A percentile compares a stretch with the other conserved stretches of the same genome.
Evolutionary conservation across 2,888 invertebrate genomes (phyloP).

Genomic region (Mythimna loreyi): DNA sequence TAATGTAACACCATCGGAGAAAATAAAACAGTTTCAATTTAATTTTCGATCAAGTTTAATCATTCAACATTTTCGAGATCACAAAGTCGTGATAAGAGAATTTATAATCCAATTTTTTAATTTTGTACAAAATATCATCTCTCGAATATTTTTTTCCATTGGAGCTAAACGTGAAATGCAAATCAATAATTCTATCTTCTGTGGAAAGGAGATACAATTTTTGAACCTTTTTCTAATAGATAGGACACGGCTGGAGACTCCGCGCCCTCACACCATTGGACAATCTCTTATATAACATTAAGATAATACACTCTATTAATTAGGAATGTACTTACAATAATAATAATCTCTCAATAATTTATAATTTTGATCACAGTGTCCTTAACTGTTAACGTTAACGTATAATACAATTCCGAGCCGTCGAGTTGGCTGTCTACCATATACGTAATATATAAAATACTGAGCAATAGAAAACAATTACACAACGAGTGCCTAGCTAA

Average conservation of each 20-base stretch:
- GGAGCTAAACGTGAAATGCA: slow-evolving; percentile 81
- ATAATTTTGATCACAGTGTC: slow-evolving; percentile 91
- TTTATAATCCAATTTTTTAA: slow-evolving; percentile 84
- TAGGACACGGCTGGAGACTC: slow-evolving; percentile 27
- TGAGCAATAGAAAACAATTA: slow-evolving; percentile 90
- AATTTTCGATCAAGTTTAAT: slow-evolving; percentile 88
- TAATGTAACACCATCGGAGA: slow-evolving; percentile 10
- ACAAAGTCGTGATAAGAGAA: slow-evolving; percentile 86
- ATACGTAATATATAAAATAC: slow-evolving; percentile 84
- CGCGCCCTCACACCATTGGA: slow-evolving; percentile 73
- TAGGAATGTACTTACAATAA: slow-evolving; percentile 90
- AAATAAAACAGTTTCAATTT: slow-evolving; percentile 72
- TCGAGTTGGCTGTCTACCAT: slow-evolving; percentile 79
- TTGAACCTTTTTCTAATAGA: slow-evolving; percentile 72
- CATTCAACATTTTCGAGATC: slow-evolving; percentile 88
- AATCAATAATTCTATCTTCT: slow-evolving; percentile 76
- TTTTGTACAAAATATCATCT: slow-evolving; percentile 90
- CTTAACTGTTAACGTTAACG: slow-evolving; percentile 90
- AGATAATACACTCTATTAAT: slow-evolving; percentile 86
- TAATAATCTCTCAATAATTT: slow-evolving; percentile 91
- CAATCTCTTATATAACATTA: slow-evolving; percentile 85
- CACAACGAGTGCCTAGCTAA: slow-evolving; percentile 85
- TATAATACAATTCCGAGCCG: slow-evolving; percentile 89
- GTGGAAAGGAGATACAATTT: slow-evolving; percentile 78
- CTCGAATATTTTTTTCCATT: slow-evolving; percentile 81